Evolutionary conservation across 2,888 invertebrate species (phyloP), one percentile per base, ranked within the genome.

Genomic region (Taphrorychus bicolor): DNA sequence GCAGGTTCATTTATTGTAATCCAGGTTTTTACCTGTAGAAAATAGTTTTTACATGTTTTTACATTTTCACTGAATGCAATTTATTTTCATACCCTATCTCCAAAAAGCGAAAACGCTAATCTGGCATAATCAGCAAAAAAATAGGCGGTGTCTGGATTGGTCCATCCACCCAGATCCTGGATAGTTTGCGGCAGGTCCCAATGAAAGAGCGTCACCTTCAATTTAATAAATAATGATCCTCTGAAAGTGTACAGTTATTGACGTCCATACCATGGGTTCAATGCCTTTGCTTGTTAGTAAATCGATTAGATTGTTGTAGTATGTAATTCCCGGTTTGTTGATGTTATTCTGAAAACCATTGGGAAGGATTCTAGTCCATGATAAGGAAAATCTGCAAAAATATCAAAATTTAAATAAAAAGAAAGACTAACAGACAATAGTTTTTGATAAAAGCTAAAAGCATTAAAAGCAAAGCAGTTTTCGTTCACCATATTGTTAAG

Each of bases 291-390:
- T 66, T 4, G 90, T 71, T 3, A 94, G 83, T 73, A 88, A 90
- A 75, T 91, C 84, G 61, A 95, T 90, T 48, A 95, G 81, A 72
- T 89, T 86, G 75, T 88, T 89, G 79, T 95, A 95, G 80, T 93
- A 93, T 60, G 87, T 82, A 7, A 95, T 84, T 11, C 92, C 95
- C 2, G 85, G 84, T 45, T 85, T 82, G 77, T 91, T 95, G 17
- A 92, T 83, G 18, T 85, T 77, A 75, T 89, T 87, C 11, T 86
- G 83, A 62, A 87, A 84, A 9, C 91, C 93, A 5, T 84, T 86
- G 0, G 93, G 92, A 70, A 93, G 18, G 66, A 71, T 69, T 67
- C 70, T 65, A n/a, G 72, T 45, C 74, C 74, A 74, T 5, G 74
- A 74, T 32, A 74, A 41, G 2, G 74, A 74, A 56, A 74, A 72